Evolutionary conservation across 2,888 invertebrate species (phyloP).

Genomic region (Silvanus unidentatus): DNA sequence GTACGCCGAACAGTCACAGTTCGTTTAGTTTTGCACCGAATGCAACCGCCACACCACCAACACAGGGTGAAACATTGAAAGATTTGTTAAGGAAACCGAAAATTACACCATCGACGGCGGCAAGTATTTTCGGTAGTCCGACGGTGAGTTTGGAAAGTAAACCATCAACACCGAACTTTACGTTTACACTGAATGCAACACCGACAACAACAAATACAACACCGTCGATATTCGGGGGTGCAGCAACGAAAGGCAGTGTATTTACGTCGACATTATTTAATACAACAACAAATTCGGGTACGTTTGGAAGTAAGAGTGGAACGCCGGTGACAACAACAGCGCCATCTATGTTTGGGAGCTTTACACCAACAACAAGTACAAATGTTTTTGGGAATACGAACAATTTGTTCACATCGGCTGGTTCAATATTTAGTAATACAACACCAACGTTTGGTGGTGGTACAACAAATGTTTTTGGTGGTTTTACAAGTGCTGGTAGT

Average conservation of each 20-base stretch:
- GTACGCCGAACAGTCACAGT: background rate
- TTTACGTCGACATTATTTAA: background rate
- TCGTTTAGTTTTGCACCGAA: constrained; percentile 6
- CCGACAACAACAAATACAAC: constrained; percentile 10
- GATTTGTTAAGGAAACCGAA: constrained; percentile 22
- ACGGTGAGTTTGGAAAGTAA: constrained; percentile 6
- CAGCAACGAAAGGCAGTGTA: constrained; percentile 2
- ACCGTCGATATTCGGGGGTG: constrained; percentile 11
- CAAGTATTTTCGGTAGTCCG: constrained; percentile 2
- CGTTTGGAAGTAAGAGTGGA: constrained; percentile 19
- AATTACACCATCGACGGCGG: background rate
- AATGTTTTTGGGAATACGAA: constrained; percentile 4
- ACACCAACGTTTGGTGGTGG: background rate
- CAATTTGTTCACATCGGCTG: background rate
- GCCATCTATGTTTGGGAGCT: constrained; percentile 5
- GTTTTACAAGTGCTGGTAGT: too few species aligned
- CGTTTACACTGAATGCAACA: constrained; percentile 1
- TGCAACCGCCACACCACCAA: constrained; percentile 2
- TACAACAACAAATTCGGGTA: constrained; percentile 1
- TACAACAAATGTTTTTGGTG: background rate
- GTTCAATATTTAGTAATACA: background rate
- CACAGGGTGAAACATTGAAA: constrained; percentile 18
- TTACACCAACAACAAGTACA: background rate
- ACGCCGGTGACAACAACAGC: constrained; percentile 7
- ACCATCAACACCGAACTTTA: background rate